Percentiles rank a stretch among this genome's conserved stretches.
phyloP scores from a whole-genome alignment of 2,113 vertebrate species.

The Donacobius atricapilla region DNA sequence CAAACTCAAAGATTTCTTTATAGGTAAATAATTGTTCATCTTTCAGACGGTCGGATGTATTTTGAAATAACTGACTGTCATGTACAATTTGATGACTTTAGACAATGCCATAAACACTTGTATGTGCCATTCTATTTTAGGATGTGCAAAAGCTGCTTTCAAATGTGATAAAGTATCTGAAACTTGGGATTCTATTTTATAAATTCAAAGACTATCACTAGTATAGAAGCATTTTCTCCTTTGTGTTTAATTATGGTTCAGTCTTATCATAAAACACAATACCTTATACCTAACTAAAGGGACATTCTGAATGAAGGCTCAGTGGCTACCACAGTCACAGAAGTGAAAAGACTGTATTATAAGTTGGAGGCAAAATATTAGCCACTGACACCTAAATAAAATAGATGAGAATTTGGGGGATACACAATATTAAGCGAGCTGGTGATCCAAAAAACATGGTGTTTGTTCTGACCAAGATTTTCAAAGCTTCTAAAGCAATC shows the following conservation, averaged over 20 bases:
- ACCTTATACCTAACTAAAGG: background rate
- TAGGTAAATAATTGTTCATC: background rate
- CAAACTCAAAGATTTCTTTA: background rate
- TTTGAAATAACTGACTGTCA: background rate
- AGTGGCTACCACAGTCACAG: background rate
- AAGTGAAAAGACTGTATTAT: background rate
- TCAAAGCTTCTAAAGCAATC: background rate
- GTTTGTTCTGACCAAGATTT: background rate
- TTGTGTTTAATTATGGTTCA: background rate
- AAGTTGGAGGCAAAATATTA: background rate
- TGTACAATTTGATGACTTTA: background rate
- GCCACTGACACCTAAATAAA: background rate
- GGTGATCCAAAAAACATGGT: background rate
- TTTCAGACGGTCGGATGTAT: background rate
- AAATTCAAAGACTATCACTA: background rate
- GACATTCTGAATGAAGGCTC: background rate
- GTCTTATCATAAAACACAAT: background rate
- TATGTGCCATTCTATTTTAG: too few species aligned
- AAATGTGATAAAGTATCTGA: background rate
- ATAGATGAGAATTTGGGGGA: background rate
- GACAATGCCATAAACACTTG: background rate
- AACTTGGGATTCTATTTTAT: background rate
- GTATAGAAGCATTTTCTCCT: background rate
- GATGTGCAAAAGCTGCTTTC: background rate
- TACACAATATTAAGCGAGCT: background rate